Percentiles rank a stretch among this genome's conserved stretches.
phyloP scores from a whole-genome alignment of 2,888 invertebrate species.

The Ophion costatus region DNA sequence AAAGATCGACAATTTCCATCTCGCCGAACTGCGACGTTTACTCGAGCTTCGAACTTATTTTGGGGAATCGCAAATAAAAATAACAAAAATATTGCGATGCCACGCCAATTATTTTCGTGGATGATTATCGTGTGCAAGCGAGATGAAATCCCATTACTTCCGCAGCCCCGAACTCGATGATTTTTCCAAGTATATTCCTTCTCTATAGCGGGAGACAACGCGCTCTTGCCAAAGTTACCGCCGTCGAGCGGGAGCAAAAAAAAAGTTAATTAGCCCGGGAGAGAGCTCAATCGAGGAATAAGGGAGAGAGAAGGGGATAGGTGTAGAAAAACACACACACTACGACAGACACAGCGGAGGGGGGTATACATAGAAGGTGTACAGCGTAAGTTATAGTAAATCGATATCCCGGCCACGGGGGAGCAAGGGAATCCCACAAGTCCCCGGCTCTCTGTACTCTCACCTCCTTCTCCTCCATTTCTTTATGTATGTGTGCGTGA shows the following conservation, averaged over 20 bases:
- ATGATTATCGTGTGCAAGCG: background rate
- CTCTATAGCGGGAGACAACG: conserved; percentile 36
- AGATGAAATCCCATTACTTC: conserved; percentile 19
- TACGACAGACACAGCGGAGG: conserved; percentile 18
- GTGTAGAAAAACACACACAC: conserved; percentile 37
- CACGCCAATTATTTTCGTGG: background rate
- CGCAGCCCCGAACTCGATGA: background rate
- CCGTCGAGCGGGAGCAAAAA: conserved; percentile 46
- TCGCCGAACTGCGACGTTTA: background rate
- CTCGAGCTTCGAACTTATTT: background rate
- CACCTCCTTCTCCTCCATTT: conserved; percentile 26
- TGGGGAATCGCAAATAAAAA: background rate
- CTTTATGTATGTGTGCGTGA: conserved; percentile 34
- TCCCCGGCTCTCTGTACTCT: conserved; percentile 56
- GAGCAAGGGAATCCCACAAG: conserved; percentile 58
- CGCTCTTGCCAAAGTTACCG: conserved; percentile 60
- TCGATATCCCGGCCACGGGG: conserved; percentile 63
- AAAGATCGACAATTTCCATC: background rate
- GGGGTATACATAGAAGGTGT: conserved; percentile 40
- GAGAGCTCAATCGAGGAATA: conserved; percentile 50
- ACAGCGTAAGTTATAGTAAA: conserved; percentile 65
- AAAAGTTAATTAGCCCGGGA: conserved; percentile 64
- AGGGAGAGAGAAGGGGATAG: conserved; percentile 29
- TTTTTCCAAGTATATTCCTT: conserved; percentile 22
- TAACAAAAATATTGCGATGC: background rate